Evolutionary conservation across 2,888 invertebrate species (phyloP), one percentile per base, ranked within the genome.

Genomic region (Hecatera dysodea): DNA sequence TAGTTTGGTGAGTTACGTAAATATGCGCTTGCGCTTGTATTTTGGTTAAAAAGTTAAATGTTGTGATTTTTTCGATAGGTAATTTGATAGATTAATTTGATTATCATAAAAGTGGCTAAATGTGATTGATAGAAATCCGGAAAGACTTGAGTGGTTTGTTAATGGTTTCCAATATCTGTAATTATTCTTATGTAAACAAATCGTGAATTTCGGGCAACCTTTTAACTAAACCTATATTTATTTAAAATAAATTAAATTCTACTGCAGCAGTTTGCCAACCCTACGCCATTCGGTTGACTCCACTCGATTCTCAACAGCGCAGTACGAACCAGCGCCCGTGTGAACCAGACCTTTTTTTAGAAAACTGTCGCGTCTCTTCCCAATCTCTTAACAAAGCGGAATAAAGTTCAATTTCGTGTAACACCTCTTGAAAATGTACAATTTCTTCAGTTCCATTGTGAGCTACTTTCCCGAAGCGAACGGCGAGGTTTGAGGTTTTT

Each of bases 381-480:
- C 29, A 72, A 63, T 24, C 57, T 63, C 70, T 52, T 77, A 86
- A 62, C 29, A 44, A 57, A 0, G 15, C 7, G 56, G 22, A 77
- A 68, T 85, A 87, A 66, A 72, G 85, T 78, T 66, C 42, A 82
- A 73, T 78, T 84, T 88, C 64, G 76, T 62, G 75, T 81, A 64
- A n/a, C 57, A 82, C 22, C 11, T 64, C 11, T 60, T 67, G 66
- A 87, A 89, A 79, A 94, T 95, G 94, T 90, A 92, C 87, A 92
- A 91, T 89, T 92, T 93, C 90, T 92, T 92, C 87, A 90, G 88
- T 75, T 84, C 89, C 77, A 89, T 93, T 83, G 89, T 93, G 85
- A 89, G 87, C 88, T 91, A 93, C 91, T 93, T 93, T 90, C 93
- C 93, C 81, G 88, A 87, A 85, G 90, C 87, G 72, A 90, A 87